These are phyloP conservation scores for Dynastes grantii DNA, from an alignment of 2,888 invertebrate genomes.

Conservation along the genomic window DNA sequence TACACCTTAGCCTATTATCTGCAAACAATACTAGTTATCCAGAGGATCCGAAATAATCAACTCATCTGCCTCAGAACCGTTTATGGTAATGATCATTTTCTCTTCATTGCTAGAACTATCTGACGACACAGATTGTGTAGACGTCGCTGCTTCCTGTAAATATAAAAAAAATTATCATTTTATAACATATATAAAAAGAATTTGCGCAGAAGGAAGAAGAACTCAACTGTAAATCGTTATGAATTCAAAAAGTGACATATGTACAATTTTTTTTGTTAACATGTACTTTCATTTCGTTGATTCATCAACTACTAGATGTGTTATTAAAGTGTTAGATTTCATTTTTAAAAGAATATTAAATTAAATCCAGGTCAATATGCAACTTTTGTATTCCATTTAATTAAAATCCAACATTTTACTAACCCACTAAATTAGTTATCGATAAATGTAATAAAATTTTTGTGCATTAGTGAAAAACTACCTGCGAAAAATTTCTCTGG, in stretches of 20 bases:
- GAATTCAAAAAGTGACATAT: not conserved
- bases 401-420: conserved; percentile 12
- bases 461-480: conserved; percentile 57
- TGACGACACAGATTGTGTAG: conserved; percentile 81
- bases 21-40: conserved; percentile 54
- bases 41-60: conserved; percentile 69
- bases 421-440: not conserved
- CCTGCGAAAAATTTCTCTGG: conserved; percentile 70
- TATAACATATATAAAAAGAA: not conserved
- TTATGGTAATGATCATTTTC: conserved; percentile 84
- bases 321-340: conserved; percentile 1
- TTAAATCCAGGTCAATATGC: not conserved
- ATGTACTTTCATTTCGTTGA: not conserved
- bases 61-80: conserved; percentile 73
- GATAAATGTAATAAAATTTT: not conserved
- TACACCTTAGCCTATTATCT: conserved; percentile 33
- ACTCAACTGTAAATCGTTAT: conserved; percentile 1
- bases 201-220: conserved; percentile 46
- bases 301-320: not conserved
- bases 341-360: not conserved
- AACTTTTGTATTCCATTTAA: not conserved
- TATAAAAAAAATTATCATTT: conserved; percentile 52
- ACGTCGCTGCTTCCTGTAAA: conserved; percentile 80
- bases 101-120: conserved; percentile 82
- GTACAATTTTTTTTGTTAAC: not conserved